Evolutionary conservation across 2,113 vertebrate genomes (phyloP).

Genomic region (Plotosus lineatus): DNA sequence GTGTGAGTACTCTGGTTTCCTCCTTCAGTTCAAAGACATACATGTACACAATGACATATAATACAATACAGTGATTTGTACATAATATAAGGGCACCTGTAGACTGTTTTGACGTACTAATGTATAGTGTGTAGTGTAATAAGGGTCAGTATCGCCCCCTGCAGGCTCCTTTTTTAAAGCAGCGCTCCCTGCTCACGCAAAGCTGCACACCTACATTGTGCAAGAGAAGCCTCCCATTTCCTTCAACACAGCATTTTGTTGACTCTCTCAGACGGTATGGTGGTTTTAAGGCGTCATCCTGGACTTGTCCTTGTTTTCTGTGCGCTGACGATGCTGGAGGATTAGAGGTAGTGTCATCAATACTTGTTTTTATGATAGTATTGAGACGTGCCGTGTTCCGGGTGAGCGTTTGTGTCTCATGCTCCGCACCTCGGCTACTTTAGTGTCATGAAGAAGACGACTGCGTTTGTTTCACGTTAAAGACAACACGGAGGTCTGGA

Average conservation of each 20-base stretch:
- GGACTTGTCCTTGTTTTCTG: slow-evolving; percentile 28
- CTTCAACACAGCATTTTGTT: slow-evolving; percentile 49
- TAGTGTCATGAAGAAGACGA: not conserved
- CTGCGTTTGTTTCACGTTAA: not conserved
- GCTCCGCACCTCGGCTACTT: not conserved
- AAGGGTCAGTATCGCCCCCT: not conserved
- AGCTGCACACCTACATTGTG: slow-evolving; percentile 57
- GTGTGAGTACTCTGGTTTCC: too few relatives aligned
- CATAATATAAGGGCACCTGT: not conserved
- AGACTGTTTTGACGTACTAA: not conserved
- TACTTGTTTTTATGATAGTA: not conserved
- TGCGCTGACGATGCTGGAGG: slow-evolving; percentile 28
- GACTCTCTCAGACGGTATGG: slow-evolving; percentile 37
- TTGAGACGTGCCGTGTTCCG: slow-evolving; percentile 19
- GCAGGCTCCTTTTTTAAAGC: not conserved
- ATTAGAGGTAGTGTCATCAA: slow-evolving; percentile 42
- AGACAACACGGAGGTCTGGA: not conserved
- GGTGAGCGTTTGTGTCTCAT: slow-evolving; percentile 3
- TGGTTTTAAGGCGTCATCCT: not conserved
- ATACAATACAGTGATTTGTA: not conserved
- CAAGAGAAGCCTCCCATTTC: slow-evolving; percentile 61
- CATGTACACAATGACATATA: too few relatives aligned
- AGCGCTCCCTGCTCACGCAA: not conserved
- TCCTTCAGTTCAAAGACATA: too few relatives aligned
- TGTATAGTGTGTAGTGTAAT: not conserved